A percentile compares a stretch with the other conserved stretches of the same genome.
These are phyloP conservation scores for Hirudo medicinalis DNA, from an alignment of 1,140 invertebrate genomes.

Conservation along the genomic window DNA sequence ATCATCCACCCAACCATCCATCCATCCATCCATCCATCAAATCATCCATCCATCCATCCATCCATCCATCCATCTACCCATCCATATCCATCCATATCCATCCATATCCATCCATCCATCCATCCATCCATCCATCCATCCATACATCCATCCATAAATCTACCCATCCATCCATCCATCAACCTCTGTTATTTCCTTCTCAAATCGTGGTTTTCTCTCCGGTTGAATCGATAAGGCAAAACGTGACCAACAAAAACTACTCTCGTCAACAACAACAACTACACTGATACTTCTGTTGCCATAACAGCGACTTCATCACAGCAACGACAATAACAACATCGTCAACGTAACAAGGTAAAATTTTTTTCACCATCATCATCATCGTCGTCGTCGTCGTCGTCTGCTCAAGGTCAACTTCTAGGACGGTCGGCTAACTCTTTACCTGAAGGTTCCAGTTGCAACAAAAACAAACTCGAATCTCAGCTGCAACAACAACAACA, in stretches of 20 bases:
- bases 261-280: neutral
- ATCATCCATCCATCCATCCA: neutral
- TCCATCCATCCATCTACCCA: neutral
- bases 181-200: neutral
- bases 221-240: neutral
- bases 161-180: neutral
- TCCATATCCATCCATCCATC: neutral
- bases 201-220: neutral
- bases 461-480: neutral
- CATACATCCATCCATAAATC: neutral
- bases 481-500: constrained; percentile 2
- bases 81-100: neutral
- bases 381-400: neutral
- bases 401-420: neutral
- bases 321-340: neutral
- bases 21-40: no score
- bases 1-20: no score
- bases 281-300: neutral
- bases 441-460: no score
- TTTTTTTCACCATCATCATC: neutral
- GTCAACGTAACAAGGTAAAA: no score
- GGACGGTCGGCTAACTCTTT: no score
- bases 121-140: neutral
- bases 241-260: no score
- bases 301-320: neutral